Conservation (phyloP, 1,140 invertebrate species). For the Stegodyphus mimosarum region DNA sequence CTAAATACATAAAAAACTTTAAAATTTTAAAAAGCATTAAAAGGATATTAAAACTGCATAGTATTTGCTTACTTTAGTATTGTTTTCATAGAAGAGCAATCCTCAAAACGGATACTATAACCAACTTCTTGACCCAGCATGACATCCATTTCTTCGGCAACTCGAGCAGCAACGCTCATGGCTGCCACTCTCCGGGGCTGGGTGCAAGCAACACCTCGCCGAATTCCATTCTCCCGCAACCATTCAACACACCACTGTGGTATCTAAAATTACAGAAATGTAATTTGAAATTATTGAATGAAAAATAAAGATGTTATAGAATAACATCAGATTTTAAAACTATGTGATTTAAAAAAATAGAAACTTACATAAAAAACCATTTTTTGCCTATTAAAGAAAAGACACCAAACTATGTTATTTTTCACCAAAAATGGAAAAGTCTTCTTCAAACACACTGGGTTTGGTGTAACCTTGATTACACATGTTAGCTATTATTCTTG, state of each 20-base stretch:
- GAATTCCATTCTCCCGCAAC: conserved; percentile 75
- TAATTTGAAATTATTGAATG: too few relatives aligned
- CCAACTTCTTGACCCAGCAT: conserved; percentile 97
- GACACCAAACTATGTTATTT: too few relatives aligned
- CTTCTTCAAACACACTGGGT: too few relatives aligned
- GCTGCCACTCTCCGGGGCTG: conserved; percentile 97
- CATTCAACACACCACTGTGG: conserved; percentile 92
- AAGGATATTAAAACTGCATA: not conserved
- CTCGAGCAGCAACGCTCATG: conserved; percentile 98
- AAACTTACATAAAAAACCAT: too few relatives aligned
- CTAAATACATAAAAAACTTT: not conserved
- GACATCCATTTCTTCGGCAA: conserved; percentile 99
- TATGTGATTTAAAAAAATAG: too few relatives aligned
- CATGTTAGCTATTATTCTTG: too few relatives aligned
- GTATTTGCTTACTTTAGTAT: conserved; percentile 76
- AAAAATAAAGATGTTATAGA: too few relatives aligned
- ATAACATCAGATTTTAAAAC: too few relatives aligned
- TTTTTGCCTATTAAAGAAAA: too few relatives aligned
- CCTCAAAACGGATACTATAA: conserved; percentile 99
- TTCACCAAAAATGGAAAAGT: too few relatives aligned
- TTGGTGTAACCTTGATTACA: too few relatives aligned
- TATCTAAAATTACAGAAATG: conserved; percentile 66
- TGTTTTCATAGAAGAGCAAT: conserved; percentile 96
- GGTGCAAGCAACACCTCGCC: conserved; percentile 94
- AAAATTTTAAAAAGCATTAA: not conserved